These are phyloP conservation scores for Rhingia campestris DNA, from an alignment of 2,888 invertebrate species.

Conservation along the genomic window DNA sequence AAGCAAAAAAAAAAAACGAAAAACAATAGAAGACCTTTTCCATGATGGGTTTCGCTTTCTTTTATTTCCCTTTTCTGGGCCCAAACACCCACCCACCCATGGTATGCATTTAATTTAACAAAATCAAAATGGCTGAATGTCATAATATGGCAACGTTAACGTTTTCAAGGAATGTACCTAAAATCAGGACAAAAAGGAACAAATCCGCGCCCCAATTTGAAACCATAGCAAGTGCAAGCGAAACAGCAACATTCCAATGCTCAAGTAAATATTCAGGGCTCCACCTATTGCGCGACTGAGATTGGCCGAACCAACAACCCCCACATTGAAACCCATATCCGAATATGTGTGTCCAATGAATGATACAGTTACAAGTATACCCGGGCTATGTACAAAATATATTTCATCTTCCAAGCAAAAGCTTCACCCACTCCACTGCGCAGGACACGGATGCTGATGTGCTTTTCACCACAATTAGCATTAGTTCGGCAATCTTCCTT, in stretches of 20 bases:
- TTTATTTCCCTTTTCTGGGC: background rate
- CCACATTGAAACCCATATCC: slow-evolving; percentile 28
- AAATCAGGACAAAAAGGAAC: slow-evolving; percentile 56
- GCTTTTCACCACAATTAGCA: slow-evolving; percentile 68
- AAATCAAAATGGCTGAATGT: slow-evolving; percentile 72
- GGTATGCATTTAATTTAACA: slow-evolving; percentile 48
- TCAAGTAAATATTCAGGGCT: slow-evolving; percentile 62
- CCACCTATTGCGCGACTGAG: slow-evolving; percentile 66
- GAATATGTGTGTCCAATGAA: slow-evolving; percentile 61
- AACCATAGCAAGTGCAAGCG: slow-evolving; percentile 62
- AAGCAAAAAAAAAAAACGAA: slow-evolving; percentile 16
- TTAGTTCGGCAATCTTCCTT: slow-evolving; percentile 21
- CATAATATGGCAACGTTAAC: slow-evolving; percentile 72
- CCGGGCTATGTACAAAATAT: slow-evolving; percentile 52
- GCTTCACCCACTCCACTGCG: slow-evolving; percentile 31
- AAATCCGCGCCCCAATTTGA: slow-evolving; percentile 63
- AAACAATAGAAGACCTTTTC: slow-evolving; percentile 57
- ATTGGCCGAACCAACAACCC: slow-evolving; percentile 61
- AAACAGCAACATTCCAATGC: slow-evolving; percentile 64
- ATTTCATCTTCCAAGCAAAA: slow-evolving; percentile 15
- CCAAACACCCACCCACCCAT: slow-evolving; percentile 5
- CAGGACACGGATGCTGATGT: slow-evolving; percentile 40
- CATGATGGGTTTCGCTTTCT: background rate
- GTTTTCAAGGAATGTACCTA: slow-evolving; percentile 64
- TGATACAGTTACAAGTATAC: slow-evolving; percentile 64